These are phyloP conservation scores for Cheirogaleus medius DNA, from an alignment of 2,113 vertebrate species.

Conservation along the genomic window DNA sequence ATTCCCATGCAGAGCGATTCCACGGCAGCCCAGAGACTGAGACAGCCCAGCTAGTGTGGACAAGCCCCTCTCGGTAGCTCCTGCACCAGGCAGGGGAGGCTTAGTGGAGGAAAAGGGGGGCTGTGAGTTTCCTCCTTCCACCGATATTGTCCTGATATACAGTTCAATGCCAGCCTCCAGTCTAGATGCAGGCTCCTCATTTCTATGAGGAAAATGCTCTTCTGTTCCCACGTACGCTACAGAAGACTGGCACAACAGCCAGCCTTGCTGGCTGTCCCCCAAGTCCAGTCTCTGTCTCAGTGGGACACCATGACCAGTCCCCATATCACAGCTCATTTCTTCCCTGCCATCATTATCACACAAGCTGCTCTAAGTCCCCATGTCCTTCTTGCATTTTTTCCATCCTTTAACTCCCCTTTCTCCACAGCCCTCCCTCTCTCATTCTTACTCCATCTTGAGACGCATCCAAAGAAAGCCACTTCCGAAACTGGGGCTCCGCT, in stretches of 20 bases:
- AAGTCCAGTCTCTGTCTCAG: neutral
- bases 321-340: neutral
- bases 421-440: fast-evolving
- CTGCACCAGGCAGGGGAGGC: neutral
- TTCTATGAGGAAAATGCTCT: neutral
- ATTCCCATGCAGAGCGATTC: neutral
- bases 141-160: too few species aligned
- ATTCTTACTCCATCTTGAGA: neutral
- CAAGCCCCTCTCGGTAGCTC: neutral
- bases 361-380: neutral
- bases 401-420: neutral
- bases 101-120: neutral
- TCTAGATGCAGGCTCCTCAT: neutral
- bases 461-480: neutral
- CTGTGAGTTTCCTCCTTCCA: neutral
- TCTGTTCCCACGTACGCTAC: neutral
- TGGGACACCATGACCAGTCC: neutral
- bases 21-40: neutral
- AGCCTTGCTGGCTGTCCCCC: neutral
- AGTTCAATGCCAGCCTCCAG: neutral
- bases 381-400: too few species aligned
- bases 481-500: neutral
- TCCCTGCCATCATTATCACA: neutral
- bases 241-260: neutral
- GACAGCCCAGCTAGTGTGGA: neutral